Base-by-base conservation (phyloP, 1,140 invertebrate genomes). In the Drosophila triauraria region DNA sequence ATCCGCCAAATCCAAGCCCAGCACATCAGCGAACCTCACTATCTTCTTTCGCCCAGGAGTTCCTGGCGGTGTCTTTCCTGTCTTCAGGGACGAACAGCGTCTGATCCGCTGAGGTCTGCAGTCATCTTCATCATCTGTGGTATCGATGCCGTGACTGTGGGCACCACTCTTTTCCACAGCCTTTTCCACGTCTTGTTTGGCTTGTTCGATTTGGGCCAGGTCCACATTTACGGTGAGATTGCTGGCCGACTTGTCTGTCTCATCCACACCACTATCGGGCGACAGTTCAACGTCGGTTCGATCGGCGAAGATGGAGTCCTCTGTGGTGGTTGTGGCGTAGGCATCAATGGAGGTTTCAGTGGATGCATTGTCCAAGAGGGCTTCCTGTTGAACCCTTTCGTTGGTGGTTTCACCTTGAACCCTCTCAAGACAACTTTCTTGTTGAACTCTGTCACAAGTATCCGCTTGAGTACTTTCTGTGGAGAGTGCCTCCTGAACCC, bases 1-100 rank as follows among this genome's bases (percentile, higher is more conserved):
- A 83, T 97, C 97, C 12, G 97, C 97, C 69, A 99, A 93, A 94
- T 99, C 98, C 8, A 99, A 93, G 0, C 98, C 98, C 35, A 99
- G 93, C 1, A 97, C 97, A 91, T 99, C 98, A 0, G 98, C 98
- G 93, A 99, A 99, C 17, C 98, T 94, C 1, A 99, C 98, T 40
- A 98, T 98, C 93, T 99, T 99, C 93, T 99, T 99, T 1, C 96
- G 94, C 3, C 96, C 95, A 0, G 97, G 97, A 10, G 97, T 98
- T 2, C 96, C 97, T 0, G 98, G 98, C 23, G 98, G 97, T 0
- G 97, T 98, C 93, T 98, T 98, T 1, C 97, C 96, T 1, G 96
- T 96, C 93, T 98, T 98, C 15, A 99, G 92, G 0, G 97, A 98
- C 0, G 97, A 97, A 91, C 96, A 97, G 56, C 97, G 94, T 38